Base-by-base conservation (phyloP, 2,113 vertebrate species). In the Mus pahari region DNA sequence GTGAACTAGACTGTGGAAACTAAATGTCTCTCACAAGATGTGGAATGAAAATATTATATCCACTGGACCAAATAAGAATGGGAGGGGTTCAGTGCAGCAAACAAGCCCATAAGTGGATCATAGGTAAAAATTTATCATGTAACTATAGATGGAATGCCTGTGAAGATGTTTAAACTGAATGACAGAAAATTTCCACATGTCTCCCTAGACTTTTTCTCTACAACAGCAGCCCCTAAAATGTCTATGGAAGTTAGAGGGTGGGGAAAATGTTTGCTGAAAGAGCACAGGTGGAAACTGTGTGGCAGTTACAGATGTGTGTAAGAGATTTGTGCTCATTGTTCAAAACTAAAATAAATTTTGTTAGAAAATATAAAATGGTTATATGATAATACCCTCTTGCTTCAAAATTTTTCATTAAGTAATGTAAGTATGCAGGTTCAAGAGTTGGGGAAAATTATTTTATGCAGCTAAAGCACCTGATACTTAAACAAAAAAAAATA, bases 71-170 rank as follows among this genome's bases (percentile, higher is more conserved):
- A 26, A 24, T 42, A 14, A 3, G 24, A 77, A 39, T 4, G 0
- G 19, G 82, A 55, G 45, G 33, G 9, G 48, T 22, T 6, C 9
- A 24, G 8, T 3, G 26, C 0, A 42, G 14, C 4, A 20, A 10
- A 42, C 26, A 39, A 48, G 22, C 16, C 17, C 3, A 1, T 4
- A 33, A 16, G 20, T 11, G n/a, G 16, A 48, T 20, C 28, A 0
- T 5, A 86, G n/a, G 4, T 79, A 13, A 78, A 71, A 20, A 39
- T 89, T 28, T 58, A 7, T 84, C 81, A 42, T 39, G 31, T 50
- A 68, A 19, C 13, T 55, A 1, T 2, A 33, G 20, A 11, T 42
- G 2, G 24, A 17, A 53, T 36, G 0, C 14, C 33, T 33, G 3
- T 19, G 31, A 7, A 22, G 2, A 28, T 36, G 5, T 3, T 70